Evolutionary conservation across 1,140 invertebrate species (phyloP), one percentile per base, ranked within the genome.

Genomic region (Drosophila nasuta): DNA sequence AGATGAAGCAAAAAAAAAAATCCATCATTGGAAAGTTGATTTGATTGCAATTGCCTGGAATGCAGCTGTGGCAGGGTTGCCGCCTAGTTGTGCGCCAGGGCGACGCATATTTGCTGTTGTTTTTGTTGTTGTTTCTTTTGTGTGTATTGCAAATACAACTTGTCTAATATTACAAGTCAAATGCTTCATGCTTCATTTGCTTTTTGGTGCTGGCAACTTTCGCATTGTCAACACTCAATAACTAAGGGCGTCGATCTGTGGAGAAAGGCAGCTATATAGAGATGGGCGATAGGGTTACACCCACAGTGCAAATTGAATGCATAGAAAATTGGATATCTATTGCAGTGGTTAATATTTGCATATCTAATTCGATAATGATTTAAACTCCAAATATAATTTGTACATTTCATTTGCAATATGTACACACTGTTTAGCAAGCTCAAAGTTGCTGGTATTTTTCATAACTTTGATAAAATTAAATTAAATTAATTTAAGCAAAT

Each of bases 21-120:
- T 85, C 51, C 81, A 85, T 83, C 81, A 83, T 85, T 83, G 81
- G 81, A 83, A 83, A 83, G 81, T 83, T 83, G 81, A 85, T 85
- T 83, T 85, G 81, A 85, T 83, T 85, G 81, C 73, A 81, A 77
- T 77, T 81, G 74, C 62, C 62, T 43, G 81, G 81, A 83, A 83
- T 83, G 81, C 81, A 85, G 70, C 58, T 73, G 57, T 11, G 81
- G 49, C 73, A 74, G 77, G 60, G 77, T 77, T 77, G 68, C 38
- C 49, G 57, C 81, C 81, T 81, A 83, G 77, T 74, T 85, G 77
- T 77, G 64, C 81, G 73, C 45, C 81, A 83, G 81, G 81, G 81
- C 81, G 74, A 74, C 73, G 77, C 73, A 85, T 74, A 73, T 76
- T 70, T 25, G 41, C n/a, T 41, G 41, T 17, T 41, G 38, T 51